These are phyloP conservation scores for Paracentrotus lividus DNA, from an alignment of 53 echinoderm and acorn worm species.

Conservation along the genomic window DNA sequence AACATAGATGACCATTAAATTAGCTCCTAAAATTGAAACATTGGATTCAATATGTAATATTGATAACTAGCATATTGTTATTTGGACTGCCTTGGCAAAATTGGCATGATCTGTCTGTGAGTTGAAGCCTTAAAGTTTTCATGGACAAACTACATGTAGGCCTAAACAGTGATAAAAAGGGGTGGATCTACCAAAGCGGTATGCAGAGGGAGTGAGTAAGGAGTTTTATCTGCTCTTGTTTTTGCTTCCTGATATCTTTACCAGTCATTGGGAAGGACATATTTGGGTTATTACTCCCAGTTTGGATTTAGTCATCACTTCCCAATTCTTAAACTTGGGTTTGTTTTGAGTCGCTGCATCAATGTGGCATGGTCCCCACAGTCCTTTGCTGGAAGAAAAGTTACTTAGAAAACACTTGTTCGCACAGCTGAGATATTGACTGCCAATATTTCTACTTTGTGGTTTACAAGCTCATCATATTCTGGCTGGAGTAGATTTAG, in stretches of 20 bases:
- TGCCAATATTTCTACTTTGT: slow-evolving; percentile 1
- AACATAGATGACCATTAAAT: too few species aligned
- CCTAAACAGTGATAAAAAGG: not conserved
- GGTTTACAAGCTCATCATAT: slow-evolving; percentile 4
- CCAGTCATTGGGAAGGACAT: slow-evolving; percentile 16
- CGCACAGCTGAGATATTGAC: not conserved
- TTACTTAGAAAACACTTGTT: slow-evolving; percentile 18
- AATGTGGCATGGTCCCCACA: not conserved
- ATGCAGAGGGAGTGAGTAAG: slow-evolving; percentile 37
- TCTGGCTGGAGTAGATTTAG: slow-evolving; percentile 2
- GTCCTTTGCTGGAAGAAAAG: not conserved
- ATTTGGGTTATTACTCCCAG: not conserved
- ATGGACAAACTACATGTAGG: not conserved
- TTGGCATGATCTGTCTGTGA: not conserved
- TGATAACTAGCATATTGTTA: not conserved
- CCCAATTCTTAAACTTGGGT: not conserved
- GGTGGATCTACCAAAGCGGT: not conserved
- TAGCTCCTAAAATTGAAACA: too few species aligned
- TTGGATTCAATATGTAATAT: not conserved
- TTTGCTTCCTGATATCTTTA: slow-evolving; percentile 1
- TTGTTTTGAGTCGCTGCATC: not conserved
- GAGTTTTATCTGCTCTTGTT: not conserved
- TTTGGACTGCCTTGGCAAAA: not conserved
- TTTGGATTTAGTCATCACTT: slow-evolving; percentile 50
- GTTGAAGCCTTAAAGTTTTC: not conserved